These are phyloP conservation scores for Microcebus jonahi DNA, from an alignment of 2,113 vertebrate species.

Conservation along the genomic window DNA sequence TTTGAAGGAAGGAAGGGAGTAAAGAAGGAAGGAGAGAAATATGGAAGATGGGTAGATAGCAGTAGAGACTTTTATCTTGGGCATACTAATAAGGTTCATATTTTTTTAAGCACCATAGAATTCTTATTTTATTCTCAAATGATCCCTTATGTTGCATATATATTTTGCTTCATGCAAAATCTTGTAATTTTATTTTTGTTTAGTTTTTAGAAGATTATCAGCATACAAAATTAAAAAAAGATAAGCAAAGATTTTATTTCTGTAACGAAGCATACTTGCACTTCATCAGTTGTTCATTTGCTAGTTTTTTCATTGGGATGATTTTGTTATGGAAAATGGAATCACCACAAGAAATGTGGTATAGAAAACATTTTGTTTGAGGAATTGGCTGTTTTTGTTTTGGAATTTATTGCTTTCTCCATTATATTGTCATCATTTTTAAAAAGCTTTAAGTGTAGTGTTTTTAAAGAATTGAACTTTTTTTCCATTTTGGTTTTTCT, in stretches of 20 bases:
- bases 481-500: slow-evolving; percentile 51
- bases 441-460: background rate
- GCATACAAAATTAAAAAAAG: slow-evolving; percentile 29
- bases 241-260: slow-evolving; percentile 43
- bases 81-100: background rate
- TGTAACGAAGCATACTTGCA: background rate
- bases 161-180: background rate
- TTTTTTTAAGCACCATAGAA: background rate
- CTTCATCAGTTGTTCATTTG: background rate
- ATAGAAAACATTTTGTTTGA: slow-evolving; percentile 9
- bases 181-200: slow-evolving; percentile 38
- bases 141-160: background rate
- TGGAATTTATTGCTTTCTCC: slow-evolving; percentile 30
- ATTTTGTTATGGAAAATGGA: slow-evolving; percentile 40
- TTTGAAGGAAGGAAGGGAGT: background rate
- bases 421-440: background rate
- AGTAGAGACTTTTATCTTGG: background rate
- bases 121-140: background rate
- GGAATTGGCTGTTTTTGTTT: slow-evolving; percentile 18
- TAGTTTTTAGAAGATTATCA: background rate
- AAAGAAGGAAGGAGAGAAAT: background rate
- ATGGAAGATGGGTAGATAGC: background rate
- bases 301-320: slow-evolving; percentile 20
- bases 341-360: background rate
- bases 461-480: background rate